phyloP scores from a whole-genome alignment of 2,113 vertebrate species.

The Psittacus erithacus region DNA sequence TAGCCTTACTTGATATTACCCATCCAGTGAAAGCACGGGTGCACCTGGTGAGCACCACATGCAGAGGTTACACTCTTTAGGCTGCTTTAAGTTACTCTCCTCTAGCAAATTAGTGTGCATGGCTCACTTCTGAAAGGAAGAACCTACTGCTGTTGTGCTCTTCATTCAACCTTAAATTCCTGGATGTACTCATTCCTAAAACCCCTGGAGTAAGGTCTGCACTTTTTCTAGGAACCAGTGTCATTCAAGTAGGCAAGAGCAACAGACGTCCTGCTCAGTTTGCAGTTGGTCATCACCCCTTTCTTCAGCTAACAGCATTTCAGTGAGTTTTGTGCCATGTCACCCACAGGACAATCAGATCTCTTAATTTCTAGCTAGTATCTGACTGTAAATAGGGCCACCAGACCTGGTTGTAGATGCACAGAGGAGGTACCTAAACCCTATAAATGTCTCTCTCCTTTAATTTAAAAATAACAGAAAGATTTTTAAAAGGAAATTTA shows the following conservation, averaged over 20 bases:
- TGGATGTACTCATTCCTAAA: background rate
- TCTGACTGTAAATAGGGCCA: background rate
- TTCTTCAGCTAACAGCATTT: background rate
- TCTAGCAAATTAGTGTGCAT: background rate
- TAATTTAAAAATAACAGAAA: slow-evolving; percentile 44
- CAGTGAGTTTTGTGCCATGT: background rate
- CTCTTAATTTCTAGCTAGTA: background rate
- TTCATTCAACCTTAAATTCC: background rate
- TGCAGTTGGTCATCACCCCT: background rate
- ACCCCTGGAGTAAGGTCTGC: background rate
- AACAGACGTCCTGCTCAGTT: rapidly evolving
- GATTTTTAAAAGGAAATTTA: slow-evolving; percentile 25
- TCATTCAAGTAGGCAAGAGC: background rate
- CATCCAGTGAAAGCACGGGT: rapidly evolving
- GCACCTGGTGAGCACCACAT: background rate
- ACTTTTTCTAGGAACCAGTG: background rate
- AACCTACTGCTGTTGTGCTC: background rate
- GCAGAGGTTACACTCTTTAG: background rate
- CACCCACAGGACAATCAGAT: background rate
- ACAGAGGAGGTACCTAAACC: background rate
- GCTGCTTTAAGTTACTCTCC: background rate
- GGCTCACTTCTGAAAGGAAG: background rate
- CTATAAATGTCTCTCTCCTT: background rate
- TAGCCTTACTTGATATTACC: rapidly evolving
- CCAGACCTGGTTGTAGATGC: background rate